Conservation (phyloP, 2,113 vertebrate species). For the Nanorana parkeri region DNA sequence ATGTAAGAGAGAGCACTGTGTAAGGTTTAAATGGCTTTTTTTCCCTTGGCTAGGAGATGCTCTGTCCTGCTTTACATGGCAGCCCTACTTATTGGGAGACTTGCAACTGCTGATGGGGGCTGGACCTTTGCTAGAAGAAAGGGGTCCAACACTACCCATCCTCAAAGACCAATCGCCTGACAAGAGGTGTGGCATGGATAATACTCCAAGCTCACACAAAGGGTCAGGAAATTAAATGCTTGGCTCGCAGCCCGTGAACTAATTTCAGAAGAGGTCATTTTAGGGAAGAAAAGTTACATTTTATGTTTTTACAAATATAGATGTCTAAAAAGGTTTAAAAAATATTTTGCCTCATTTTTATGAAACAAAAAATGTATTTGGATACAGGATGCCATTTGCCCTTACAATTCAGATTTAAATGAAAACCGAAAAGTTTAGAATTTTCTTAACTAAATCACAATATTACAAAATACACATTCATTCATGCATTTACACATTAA, state of each 20-base stretch:
- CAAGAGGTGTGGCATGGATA: slow-evolving; percentile 33
- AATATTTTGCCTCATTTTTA: too few relatives aligned
- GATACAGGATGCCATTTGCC: too few relatives aligned
- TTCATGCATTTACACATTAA: too few relatives aligned
- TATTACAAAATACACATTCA: too few relatives aligned
- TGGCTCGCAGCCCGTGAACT: slow-evolving; percentile 15
- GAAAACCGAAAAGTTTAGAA: too few relatives aligned
- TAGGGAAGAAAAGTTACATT: background rate
- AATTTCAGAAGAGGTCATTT: background rate
- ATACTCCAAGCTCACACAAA: slow-evolving; percentile 40
- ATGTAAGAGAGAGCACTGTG: background rate
- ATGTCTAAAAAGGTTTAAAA: too few relatives aligned
- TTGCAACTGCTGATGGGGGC: slow-evolving; percentile 46
- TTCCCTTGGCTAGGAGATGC: slow-evolving; percentile 33
- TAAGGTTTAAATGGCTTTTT: background rate
- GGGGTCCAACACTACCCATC: slow-evolving; percentile 6
- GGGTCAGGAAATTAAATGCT: slow-evolving; percentile 21
- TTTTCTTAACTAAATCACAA: too few relatives aligned
- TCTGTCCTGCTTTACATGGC: slow-evolving; percentile 2
- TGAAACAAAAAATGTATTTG: too few relatives aligned
- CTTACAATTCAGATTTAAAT: too few relatives aligned
- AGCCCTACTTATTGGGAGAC: slow-evolving; percentile 51
- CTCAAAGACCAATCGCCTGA: slow-evolving; percentile 29
- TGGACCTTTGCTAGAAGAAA: slow-evolving; percentile 36
- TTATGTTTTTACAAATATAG: too few relatives aligned